These are phyloP conservation scores for Antheraea mylitta DNA, from an alignment of 1,140 invertebrate genomes.

Conservation along the genomic window DNA sequence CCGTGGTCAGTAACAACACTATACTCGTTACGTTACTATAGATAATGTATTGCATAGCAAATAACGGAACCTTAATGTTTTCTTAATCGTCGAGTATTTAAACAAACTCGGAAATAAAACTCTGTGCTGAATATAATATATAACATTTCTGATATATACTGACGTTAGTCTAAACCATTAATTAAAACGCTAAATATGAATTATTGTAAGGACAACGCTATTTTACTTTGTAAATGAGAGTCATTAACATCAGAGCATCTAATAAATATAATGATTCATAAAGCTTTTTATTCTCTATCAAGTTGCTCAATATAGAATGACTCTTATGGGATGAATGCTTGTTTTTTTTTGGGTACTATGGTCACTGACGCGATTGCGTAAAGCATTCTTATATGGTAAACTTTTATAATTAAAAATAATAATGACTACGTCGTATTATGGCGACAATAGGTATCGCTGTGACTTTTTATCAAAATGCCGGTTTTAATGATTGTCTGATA, in stretches of 20 bases:
- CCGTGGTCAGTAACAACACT: no score
- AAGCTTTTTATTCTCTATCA: slow-evolving; percentile 55
- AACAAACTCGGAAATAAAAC: no score
- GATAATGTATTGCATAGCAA: no score
- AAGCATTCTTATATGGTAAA: slow-evolving; percentile 70
- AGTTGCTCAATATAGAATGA: slow-evolving; percentile 57
- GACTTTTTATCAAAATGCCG: slow-evolving; percentile 63
- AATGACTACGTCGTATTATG: slow-evolving; percentile 65
- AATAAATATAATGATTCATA: slow-evolving; percentile 48
- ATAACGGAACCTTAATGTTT: no score
- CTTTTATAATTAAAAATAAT: slow-evolving; percentile 77
- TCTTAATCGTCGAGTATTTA: no score
- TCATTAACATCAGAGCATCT: slow-evolving; percentile 42
- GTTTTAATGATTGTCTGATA: background rate
- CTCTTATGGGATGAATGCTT: slow-evolving; percentile 35
- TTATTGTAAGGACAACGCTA: slow-evolving; percentile 31
- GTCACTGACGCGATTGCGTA: slow-evolving; percentile 50
- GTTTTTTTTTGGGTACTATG: slow-evolving; percentile 48
- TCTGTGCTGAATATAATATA: no score
- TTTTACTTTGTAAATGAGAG: slow-evolving; percentile 34
- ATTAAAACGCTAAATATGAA: background rate
- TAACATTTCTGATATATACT: no score
- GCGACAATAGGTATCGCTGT: slow-evolving; percentile 60
- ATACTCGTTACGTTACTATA: no score
- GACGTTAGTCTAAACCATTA: no score